Base-by-base conservation (phyloP, 2,888 invertebrate species). In the Yponomeuta cagnagella region DNA sequence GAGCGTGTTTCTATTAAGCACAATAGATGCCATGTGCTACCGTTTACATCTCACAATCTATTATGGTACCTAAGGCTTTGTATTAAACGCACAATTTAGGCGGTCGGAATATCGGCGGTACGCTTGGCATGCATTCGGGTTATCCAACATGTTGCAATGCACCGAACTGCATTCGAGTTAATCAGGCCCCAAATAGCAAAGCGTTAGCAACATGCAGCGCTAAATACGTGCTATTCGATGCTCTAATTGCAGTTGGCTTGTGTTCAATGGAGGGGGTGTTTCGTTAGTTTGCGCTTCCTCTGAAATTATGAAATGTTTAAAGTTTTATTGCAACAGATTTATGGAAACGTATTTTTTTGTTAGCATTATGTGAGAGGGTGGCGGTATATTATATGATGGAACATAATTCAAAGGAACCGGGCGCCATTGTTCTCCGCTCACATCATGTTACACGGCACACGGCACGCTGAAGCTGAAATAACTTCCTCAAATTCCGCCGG, bases 401-500 rank as follows among this genome's bases (percentile, higher is more conserved):
- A 15, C 12, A 58, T 58, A 12, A 58, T 58, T 58, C 52, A 58
- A 58, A 58, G 52, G 52, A 58, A 12, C 15, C 52, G 12, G 5
- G 52, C 52, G 52, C 52, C 52, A 58, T 58, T 58, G 52, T 58
- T 58, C 52, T 58, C 52, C 15, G 52, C 52, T 58, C 52, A 58
- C 52, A 58, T 58, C 15, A 58, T 58, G 52, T 58, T 58, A 58
- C 52, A 15, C 52, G 52, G 52, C 30, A 10, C 30, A 33, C 65
- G 65, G 4, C 9, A 30, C 37, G 37, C 37, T 68, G 69, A 63
- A 67, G 63, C 33, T 33, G 67, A 70, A 71, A 69, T 68, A 70
- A 70, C 63, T 68, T 69, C 65, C 68, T 48, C 66, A 63, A 74
- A 73, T 72, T 70, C 74, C 70, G 70, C 72, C 72, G 71, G 72